Evolutionary conservation across 2,113 vertebrate genomes (phyloP).

Genomic region (Pungitius pungitius): DNA sequence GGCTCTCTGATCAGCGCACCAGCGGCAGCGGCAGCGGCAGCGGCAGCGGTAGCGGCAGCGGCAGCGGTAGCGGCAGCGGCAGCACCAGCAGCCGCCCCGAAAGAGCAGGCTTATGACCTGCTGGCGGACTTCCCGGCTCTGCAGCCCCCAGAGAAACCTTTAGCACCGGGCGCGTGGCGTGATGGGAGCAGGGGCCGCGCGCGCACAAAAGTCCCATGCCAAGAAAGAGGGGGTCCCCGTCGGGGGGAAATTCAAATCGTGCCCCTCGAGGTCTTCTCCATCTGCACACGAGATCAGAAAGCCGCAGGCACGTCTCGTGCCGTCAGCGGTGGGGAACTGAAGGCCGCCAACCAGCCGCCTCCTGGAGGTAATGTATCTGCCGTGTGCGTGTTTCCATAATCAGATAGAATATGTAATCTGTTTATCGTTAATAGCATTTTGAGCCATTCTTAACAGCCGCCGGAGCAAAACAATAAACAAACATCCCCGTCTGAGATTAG

Average conservation of each 20-base stretch:
- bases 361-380: conserved; percentile 47
- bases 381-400: conserved; percentile 18
- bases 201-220: conserved; percentile 2
- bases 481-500: conserved; percentile 16
- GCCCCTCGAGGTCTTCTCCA: conserved; percentile 40
- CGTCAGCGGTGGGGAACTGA: conserved; percentile 21
- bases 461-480: conserved; percentile 13
- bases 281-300: conserved; percentile 51
- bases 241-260: conserved; percentile 39
- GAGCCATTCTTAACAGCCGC: conserved; percentile 3
- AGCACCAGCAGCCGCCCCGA: neutral
- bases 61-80: neutral
- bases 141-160: conserved; percentile 25
- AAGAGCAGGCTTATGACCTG: conserved; percentile 50
- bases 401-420: conserved; percentile 9
- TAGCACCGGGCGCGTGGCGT: neutral
- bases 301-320: conserved; percentile 12
- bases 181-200: conserved; percentile 18
- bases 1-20: conserved; percentile 6
- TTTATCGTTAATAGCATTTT: conserved; percentile 16
- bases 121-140: conserved; percentile 60
- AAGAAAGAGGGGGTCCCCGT: conserved; percentile 35
- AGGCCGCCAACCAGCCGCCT: conserved; percentile 46
- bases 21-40: neutral
- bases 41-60: neutral